Evolutionary conservation across 2,888 invertebrate species (phyloP), one percentile per base, ranked within the genome.

Genomic region (Galerucella calmariensis): DNA sequence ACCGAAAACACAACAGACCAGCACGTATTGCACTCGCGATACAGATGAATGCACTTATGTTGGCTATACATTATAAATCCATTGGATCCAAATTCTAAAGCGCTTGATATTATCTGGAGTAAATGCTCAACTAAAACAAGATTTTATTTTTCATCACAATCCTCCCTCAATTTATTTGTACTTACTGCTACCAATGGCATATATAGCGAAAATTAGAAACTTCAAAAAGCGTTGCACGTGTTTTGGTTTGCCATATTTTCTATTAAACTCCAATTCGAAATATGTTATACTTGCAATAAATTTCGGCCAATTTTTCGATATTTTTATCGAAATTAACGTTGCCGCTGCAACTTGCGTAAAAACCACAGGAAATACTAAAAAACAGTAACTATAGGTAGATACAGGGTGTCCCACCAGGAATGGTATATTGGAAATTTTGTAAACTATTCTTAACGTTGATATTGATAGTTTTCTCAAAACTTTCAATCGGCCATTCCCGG

Each of bases 241-340:
- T 51, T 61, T 69, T 35, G 69, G 62, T 12, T 16, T 48, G 11
- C 48, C 51, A 59, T 69, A 69, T 62, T 69, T 62, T 48, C 6
- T 24, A 11, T 56, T 62, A 48, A 69, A 11, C 48, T 46, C 24
- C 12, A 46, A 58, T 48, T 69, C 69, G 9, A 69, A 2, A 14
- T 48, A 24, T 4, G 61, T 27, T 27, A 69, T 20, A 20, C 44
- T 62, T 46, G 35, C 24, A 6, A 46, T 48, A 5, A 61, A 69
- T 62, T 35, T 46, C 35, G n/a, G 59, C 69, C 69, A 69, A 1
- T 41, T 20, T 48, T 48, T 69, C n/a, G 69, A 59, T 24, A 62
- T 24, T 4, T 51, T 27, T 24, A 69, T 62, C 6, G 66, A 69
- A 27, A 48, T 51, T 11, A 35, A 61, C 11, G 51, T 35, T 14